phyloP scores from a whole-genome alignment of 2,797 vertebrate genomes.

The Rhincodon typus region DNA sequence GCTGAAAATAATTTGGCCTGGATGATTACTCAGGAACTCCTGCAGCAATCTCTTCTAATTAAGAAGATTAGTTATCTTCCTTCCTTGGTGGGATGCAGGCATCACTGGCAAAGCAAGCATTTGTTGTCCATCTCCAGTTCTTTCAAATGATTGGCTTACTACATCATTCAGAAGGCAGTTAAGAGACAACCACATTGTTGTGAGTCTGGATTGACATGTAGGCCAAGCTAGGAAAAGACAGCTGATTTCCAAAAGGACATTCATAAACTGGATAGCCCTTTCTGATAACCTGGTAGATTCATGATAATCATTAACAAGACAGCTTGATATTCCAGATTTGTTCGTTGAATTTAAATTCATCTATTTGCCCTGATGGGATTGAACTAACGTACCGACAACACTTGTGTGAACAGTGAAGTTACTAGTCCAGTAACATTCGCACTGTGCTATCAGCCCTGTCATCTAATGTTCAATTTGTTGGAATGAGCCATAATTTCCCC shows the following conservation, averaged over 20 bases:
- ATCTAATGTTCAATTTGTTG: neutral
- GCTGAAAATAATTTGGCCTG: neutral
- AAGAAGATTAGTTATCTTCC: neutral
- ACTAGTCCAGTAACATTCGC: neutral
- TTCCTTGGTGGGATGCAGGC: too few relatives aligned
- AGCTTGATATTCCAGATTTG: too few relatives aligned
- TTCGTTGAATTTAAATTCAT: too few relatives aligned
- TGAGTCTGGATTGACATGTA: neutral
- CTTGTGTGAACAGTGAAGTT: too few relatives aligned
- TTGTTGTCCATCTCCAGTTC: too few relatives aligned
- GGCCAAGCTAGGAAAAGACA: neutral
- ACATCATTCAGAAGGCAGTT: neutral
- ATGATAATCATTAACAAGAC: too few relatives aligned
- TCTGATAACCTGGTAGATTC: too few relatives aligned
- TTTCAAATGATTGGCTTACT: neutral
- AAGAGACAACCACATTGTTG: neutral
- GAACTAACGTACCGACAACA: too few relatives aligned
- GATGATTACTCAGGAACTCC: neutral
- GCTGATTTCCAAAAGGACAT: neutral
- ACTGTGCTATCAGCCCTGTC: neutral
- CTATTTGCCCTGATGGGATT: too few relatives aligned
- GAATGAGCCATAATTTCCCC: neutral
- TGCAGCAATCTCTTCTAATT: neutral
- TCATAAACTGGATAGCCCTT: too few relatives aligned
- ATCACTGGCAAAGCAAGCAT: too few relatives aligned